These are phyloP conservation scores for Shinisaurus crocodilurus DNA, from an alignment of 2,113 vertebrate genomes.

Conservation along the genomic window DNA sequence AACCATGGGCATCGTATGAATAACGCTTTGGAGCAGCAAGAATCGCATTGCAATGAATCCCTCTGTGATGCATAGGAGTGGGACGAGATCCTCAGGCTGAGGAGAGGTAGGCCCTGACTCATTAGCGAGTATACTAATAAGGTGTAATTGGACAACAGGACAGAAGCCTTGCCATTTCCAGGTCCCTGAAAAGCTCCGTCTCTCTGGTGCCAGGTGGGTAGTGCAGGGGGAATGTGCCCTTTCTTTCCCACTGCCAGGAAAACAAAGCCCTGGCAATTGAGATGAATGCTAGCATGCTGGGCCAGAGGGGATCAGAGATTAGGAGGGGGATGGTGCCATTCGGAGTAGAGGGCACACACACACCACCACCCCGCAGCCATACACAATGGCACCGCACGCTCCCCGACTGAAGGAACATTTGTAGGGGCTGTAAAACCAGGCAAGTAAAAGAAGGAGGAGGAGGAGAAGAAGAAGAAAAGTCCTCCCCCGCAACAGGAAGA, in stretches of 20 bases:
- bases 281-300: not conserved
- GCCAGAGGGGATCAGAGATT: slow-evolving; percentile 13
- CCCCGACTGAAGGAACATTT: not conserved
- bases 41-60: slow-evolving; percentile 20
- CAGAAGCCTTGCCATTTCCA: slow-evolving; percentile 37
- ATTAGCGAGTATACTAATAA: slow-evolving; percentile 28
- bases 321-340: not conserved
- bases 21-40: slow-evolving; percentile 43
- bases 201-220: slow-evolving; percentile 35
- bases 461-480: not conserved
- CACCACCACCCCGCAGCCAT: not conserved
- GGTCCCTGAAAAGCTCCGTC: slow-evolving; percentile 42
- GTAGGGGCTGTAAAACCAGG: not conserved
- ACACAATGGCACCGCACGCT: not conserved
- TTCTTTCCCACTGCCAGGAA: slow-evolving; percentile 51
- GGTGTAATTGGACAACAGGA: slow-evolving; percentile 54
- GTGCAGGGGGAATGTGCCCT: not conserved
- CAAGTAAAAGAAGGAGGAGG: not conserved
- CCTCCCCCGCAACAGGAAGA: not conserved
- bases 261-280: slow-evolving; percentile 33
- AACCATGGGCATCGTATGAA: slow-evolving; percentile 3
- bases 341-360: not conserved
- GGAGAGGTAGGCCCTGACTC: slow-evolving; percentile 17
- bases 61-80: not conserved
- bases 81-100: slow-evolving; percentile 19